Evolutionary conservation across 2,888 invertebrate species (phyloP), one percentile per base, ranked within the genome.

Genomic region (Teleogryllus oceanicus): DNA sequence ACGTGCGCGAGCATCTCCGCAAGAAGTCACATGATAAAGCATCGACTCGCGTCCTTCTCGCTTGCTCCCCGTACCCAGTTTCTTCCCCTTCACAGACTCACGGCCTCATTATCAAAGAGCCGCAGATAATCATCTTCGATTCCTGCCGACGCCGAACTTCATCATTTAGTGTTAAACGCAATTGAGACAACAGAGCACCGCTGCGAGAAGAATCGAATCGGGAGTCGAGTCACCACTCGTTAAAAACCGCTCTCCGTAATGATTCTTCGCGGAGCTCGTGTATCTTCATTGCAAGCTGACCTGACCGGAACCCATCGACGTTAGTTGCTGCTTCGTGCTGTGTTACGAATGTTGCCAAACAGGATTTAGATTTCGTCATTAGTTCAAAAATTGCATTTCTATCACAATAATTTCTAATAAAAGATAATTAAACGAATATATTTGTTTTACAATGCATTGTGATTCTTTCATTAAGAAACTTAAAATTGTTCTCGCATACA

Each of bases 211-310:
- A 62, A 62, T n/a, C 62, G 62, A 62, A 62, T 62, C 62, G 62
- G n/a, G 37, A 37, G 62, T 18, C 62, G 62, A 62, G 4, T 18
- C 62, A n/a, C 62, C 62, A 5, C 62, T 62, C 16, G 16, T 13
- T 13, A 62, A n/a, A 37, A 37, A 37, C 8, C 37, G 37, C 37
- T 37, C 37, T 37, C 1, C 11, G 62, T 13, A 62, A 62, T 13
- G 62, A 62, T 13, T 62, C 62, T 18, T 62, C n/a, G 62, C 62
- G 62, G 62, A 62, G 62, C n/a, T 62, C 62, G 62, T 62, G 62
- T n/a, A n/a, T n/a, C 62, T 62, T 62, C 62, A 62, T 62, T 18
- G 62, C 16, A 18, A 62, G 62, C 16, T 62, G 62, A n/a, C 62
- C 62, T 18, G 16, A 62, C 62, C 16, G n/a, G 62, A 13, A 18